Evolutionary conservation across 1,140 invertebrate genomes (phyloP).

Genomic region (Eriocheir sinensis): DNA sequence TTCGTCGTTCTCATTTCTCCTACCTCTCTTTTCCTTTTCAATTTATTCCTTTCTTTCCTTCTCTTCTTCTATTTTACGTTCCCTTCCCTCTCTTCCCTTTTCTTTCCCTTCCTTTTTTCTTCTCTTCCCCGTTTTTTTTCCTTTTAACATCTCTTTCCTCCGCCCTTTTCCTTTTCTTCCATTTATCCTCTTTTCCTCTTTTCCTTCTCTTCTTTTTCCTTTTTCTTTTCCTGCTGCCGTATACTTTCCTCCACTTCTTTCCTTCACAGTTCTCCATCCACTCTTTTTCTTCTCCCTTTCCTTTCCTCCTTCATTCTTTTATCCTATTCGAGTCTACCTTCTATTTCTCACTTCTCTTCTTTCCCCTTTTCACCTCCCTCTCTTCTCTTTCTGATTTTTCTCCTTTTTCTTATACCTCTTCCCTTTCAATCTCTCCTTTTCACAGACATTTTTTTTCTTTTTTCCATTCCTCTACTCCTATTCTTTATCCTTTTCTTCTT

Average conservation of each 20-base stretch:
- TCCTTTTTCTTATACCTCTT: background rate
- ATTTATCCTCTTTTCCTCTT: background rate
- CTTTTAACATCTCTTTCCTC: background rate
- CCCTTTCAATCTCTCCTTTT: too few species aligned
- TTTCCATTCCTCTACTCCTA: background rate
- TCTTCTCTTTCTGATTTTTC: background rate
- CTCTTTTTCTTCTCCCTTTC: too few species aligned
- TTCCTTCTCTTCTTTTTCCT: background rate
- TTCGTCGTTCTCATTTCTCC: too few species aligned
- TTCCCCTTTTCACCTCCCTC: background rate
- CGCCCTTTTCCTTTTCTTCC: too few species aligned
- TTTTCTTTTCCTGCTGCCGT: too few species aligned
- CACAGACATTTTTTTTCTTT: background rate
- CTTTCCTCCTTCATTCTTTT: too few species aligned
- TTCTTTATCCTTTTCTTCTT: too few species aligned
- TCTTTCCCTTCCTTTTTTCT: background rate
- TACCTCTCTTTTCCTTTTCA: too few species aligned
- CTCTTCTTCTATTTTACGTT: background rate
- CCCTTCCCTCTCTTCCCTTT: background rate
- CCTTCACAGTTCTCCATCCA: background rate
- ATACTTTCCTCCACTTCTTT: background rate
- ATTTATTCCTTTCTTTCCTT: background rate
- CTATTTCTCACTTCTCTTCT: background rate
- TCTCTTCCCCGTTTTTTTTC: background rate
- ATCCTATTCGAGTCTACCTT: too few species aligned